These are phyloP conservation scores for Pygoscelis antarcticus DNA, from an alignment of 2,113 vertebrate genomes.

Conservation along the genomic window DNA sequence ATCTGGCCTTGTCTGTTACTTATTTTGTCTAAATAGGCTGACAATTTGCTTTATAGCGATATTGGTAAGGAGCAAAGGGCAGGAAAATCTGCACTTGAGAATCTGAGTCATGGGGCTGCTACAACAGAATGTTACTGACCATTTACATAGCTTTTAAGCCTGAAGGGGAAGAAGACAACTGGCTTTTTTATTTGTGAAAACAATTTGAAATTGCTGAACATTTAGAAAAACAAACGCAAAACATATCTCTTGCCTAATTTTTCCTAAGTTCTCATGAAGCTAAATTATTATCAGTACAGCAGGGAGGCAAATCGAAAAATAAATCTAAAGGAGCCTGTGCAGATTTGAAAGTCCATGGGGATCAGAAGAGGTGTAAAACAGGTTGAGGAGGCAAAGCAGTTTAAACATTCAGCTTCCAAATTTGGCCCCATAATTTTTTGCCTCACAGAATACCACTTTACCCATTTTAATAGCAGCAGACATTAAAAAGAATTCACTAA, in stretches of 20 bases:
- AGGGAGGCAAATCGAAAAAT: neutral
- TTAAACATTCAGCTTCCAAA: neutral
- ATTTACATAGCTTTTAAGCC: neutral
- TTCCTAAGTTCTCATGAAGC: neutral
- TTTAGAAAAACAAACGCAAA: neutral
- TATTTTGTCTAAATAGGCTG: neutral
- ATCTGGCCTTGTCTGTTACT: conserved; percentile 16
- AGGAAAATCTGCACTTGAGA: conserved; percentile 22
- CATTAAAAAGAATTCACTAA: neutral
- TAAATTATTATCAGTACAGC: neutral
- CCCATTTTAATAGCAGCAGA: neutral
- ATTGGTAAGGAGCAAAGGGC: neutral
- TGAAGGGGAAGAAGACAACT: neutral
- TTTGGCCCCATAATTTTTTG: neutral
- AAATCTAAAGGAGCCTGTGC: neutral
- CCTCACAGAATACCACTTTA: neutral
- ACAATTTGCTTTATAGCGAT: neutral
- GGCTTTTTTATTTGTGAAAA: neutral
- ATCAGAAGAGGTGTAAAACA: neutral
- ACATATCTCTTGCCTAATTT: neutral
- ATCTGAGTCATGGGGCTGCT: neutral
- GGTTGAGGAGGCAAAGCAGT: neutral
- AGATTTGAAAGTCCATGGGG: neutral
- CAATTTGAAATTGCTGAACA: neutral
- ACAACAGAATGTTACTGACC: neutral